A percentile compares a stretch with the other conserved stretches of the same genome.
Evolutionary conservation across 2,113 vertebrate genomes (phyloP).

Genomic region (Gavialis gangeticus): DNA sequence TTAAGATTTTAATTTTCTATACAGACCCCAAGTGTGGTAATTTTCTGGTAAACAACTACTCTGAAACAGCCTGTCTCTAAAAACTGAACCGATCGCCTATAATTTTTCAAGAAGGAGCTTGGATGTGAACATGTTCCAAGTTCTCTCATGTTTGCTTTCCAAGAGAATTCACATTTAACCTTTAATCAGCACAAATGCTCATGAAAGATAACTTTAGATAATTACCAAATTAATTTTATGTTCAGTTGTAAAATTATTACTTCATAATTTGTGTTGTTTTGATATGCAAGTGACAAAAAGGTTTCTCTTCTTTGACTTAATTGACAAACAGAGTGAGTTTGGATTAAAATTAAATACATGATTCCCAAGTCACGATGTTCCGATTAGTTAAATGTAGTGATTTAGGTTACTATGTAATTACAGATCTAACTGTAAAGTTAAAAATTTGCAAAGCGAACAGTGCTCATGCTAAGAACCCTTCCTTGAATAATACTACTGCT

Average conservation of each 20-base stretch:
- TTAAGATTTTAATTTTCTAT: neutral
- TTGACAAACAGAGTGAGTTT: neutral
- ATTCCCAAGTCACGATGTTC: neutral
- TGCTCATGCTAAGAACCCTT: neutral
- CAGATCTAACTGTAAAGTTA: neutral
- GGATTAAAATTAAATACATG: neutral
- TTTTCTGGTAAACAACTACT: neutral
- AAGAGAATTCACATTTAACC: neutral
- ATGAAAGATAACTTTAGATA: neutral
- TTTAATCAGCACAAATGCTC: slow-evolving; percentile 7
- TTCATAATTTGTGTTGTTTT: neutral
- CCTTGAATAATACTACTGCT: neutral
- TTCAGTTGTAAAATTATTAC: neutral
- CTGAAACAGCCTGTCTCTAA: neutral
- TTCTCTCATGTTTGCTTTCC: neutral
- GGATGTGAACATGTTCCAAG: neutral
- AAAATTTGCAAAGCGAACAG: neutral
- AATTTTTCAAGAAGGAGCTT: neutral
- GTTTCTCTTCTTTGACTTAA: neutral
- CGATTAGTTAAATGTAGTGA: neutral
- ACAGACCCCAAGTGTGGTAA: neutral
- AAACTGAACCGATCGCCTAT: neutral
- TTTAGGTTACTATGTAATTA: neutral
- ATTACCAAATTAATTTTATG: neutral
- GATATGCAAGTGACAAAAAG: neutral